A percentile compares a stretch with the other conserved stretches of the same genome.
phyloP scores from a whole-genome alignment of 1,140 invertebrate species.

The Spodoptera frugiperda region DNA sequence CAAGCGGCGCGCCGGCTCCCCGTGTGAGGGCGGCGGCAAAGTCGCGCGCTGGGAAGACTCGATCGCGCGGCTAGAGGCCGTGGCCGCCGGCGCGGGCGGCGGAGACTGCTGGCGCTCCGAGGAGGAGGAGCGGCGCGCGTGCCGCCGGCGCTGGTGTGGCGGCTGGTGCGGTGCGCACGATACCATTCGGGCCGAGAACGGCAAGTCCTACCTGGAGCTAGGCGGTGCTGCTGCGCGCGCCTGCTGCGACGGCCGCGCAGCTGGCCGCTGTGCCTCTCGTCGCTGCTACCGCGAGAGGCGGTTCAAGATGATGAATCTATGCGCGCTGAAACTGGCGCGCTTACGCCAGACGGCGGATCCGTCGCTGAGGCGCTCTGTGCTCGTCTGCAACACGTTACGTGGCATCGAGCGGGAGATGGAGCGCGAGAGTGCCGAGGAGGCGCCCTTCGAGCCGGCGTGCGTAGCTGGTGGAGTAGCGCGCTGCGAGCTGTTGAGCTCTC shows the following conservation, averaged over 20 bases:
- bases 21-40: constrained; percentile 82
- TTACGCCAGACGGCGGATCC: constrained; percentile 96
- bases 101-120: constrained; percentile 82
- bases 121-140: constrained; percentile 79
- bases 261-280: constrained; percentile 91
- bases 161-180: constrained; percentile 89
- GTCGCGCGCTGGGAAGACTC: constrained; percentile 85
- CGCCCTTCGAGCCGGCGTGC: constrained; percentile 77
- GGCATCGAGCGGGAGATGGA: constrained; percentile 96
- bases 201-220: constrained; percentile 95
- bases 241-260: constrained; percentile 91
- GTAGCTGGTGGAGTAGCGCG: constrained; percentile 83
- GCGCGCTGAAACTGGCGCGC: constrained; percentile 96
- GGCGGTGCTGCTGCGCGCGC: constrained; percentile 90
- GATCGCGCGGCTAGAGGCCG: constrained; percentile 84
- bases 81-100: constrained; percentile 83
- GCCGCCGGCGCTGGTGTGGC: constrained; percentile 81
- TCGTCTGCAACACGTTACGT: constrained; percentile 97
- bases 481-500: constrained; percentile 85
- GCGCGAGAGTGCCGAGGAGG: constrained; percentile 88
- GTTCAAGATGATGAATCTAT: constrained; percentile 96
- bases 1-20: constrained; percentile 81
- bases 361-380: constrained; percentile 95
- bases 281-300: constrained; percentile 94
- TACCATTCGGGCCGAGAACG: constrained; percentile 95